Evolutionary conservation across 2,888 invertebrate species (phyloP).

Genomic region (Endomychus coccineus): DNA sequence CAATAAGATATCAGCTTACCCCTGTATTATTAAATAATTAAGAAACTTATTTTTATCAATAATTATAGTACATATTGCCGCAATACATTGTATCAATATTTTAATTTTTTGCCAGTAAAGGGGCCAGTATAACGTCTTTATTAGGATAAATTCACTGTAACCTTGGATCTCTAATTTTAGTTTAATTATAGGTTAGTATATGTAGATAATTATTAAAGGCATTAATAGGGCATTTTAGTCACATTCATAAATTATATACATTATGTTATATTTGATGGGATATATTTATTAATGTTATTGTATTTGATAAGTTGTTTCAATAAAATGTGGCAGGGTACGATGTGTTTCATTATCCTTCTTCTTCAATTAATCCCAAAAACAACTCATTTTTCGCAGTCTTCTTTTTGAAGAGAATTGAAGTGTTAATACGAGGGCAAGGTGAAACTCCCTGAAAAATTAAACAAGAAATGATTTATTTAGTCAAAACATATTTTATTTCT

Average conservation of each 20-base stretch:
- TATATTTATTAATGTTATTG: conserved; percentile 33
- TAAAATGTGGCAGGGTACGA: conserved; percentile 16
- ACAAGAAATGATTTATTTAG: no score
- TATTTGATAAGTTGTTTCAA: conserved; percentile 27
- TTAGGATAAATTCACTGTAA: conserved; percentile 17
- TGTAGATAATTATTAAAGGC: conserved; percentile 10
- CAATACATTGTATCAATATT: no score
- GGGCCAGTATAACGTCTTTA: conserved; percentile 33
- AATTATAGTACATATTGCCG: conserved; percentile 8
- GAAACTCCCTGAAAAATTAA: no score
- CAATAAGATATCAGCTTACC: no score
- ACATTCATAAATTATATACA: conserved; percentile 14
- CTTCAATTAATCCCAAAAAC: no score
- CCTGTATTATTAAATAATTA: no score
- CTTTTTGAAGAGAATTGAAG: no score
- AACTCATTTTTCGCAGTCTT: no score
- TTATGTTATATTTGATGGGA: conserved; percentile 26
- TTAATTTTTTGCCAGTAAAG: conserved; percentile 35
- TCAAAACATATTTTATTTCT: no score
- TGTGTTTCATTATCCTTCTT: no score
- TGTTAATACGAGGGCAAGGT: no score
- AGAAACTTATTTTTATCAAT: neutral
- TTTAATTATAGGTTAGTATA: conserved; percentile 10
- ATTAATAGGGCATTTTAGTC: conserved; percentile 20
- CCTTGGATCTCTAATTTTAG: conserved; percentile 22